Conservation (phyloP, 2,113 vertebrate genomes). For the Miniopterus natalensis region DNA sequence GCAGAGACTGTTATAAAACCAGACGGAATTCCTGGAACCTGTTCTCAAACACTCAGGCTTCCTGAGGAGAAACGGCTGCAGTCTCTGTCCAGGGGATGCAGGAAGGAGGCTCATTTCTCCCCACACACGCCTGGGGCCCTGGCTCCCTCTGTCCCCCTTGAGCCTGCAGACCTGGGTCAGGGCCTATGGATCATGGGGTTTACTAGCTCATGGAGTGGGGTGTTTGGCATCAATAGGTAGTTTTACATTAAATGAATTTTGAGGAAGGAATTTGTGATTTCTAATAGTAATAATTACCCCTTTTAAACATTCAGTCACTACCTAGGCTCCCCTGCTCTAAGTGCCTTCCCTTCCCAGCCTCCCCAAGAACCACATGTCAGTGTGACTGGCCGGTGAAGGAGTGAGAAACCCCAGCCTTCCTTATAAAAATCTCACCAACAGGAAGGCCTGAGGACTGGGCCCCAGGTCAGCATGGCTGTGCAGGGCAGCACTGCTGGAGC, state of each 20-base stretch:
- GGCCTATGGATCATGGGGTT: fast-evolving
- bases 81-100: background rate
- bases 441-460: too few relatives aligned
- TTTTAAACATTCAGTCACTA: background rate
- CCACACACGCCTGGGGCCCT: background rate
- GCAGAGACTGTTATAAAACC: background rate
- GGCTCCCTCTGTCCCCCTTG: fast-evolving
- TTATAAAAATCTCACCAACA: too few relatives aligned
- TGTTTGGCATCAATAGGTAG: background rate
- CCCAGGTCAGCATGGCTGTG: too few relatives aligned
- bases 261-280: background rate
- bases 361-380: background rate
- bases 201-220: background rate
- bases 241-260: background rate
- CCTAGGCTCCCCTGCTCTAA: background rate
- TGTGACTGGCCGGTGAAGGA: background rate
- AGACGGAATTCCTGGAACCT: background rate
- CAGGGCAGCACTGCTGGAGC: too few relatives aligned
- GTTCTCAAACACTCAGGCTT: background rate
- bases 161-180: background rate
- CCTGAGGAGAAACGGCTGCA: background rate
- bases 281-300: background rate
- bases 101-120: too few relatives aligned
- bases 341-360: background rate
- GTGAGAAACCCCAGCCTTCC: too few relatives aligned